phyloP scores from a whole-genome alignment of 2,888 invertebrate species.

The Mactromeris polynyma region DNA sequence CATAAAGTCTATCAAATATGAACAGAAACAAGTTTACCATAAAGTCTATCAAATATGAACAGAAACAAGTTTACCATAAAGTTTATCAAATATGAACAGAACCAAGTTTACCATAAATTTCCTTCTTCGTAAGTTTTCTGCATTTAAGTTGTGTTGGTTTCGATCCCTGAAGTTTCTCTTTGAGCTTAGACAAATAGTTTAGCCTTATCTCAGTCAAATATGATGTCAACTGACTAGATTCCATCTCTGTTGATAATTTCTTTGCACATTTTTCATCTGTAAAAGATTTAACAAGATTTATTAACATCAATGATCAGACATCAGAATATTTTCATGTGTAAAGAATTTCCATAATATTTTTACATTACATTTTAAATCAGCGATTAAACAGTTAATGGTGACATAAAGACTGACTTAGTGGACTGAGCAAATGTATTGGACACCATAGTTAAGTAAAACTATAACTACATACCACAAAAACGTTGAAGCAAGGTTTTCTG shows the following conservation, averaged over 20 bases:
- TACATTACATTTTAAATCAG: too few relatives aligned
- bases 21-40: too few relatives aligned
- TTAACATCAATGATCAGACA: too few relatives aligned
- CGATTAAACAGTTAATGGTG: too few relatives aligned
- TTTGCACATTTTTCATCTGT: constrained; percentile 52
- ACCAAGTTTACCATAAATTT: constrained; percentile 36
- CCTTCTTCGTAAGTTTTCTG: constrained; percentile 8
- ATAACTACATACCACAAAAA: constrained; percentile 42
- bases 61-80: constrained; percentile 20
- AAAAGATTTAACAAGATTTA: background rate
- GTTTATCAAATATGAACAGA: too few relatives aligned
- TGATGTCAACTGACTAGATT: constrained; percentile 43
- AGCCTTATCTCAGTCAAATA: constrained; percentile 49
- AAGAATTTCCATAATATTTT: too few relatives aligned
- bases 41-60: too few relatives aligned
- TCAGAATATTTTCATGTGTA: too few relatives aligned
- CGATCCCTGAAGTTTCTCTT: constrained; percentile 29
- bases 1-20: too few relatives aligned
- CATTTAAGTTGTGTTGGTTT: background rate
- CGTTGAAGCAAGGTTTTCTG: constrained; percentile 60
- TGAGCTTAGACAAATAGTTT: constrained; percentile 48
- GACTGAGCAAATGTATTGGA: too few relatives aligned
- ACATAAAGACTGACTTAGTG: too few relatives aligned
- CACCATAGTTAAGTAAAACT: too few relatives aligned
- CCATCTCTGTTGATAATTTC: constrained; percentile 45